Evolutionary conservation across 2,113 vertebrate genomes (phyloP), one percentile per base, ranked within the genome.

Genomic region (Ictalurus punctatus): DNA sequence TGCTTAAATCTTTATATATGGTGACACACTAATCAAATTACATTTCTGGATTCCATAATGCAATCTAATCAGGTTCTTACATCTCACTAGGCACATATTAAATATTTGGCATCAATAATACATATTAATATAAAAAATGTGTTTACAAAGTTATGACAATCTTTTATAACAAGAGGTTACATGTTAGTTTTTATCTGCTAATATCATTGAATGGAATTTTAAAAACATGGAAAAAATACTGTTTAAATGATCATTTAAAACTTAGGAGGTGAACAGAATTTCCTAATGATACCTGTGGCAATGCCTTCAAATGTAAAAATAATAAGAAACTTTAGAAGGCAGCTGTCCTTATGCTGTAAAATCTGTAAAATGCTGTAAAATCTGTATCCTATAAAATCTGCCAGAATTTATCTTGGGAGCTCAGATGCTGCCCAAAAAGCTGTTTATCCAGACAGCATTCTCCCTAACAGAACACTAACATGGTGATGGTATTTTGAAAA

Each of bases 381-480:
- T n/a, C n/a, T n/a, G n/a, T n/a, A n/a, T n/a, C n/a, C n/a, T n/a
- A n/a, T n/a, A n/a, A n/a, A n/a, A 59, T 59, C 8, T 54, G 54
- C 37, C 30, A 59, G 56, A 82, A 37, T 34, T 58, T 34, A 37
- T 82, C 80, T 82, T 82, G 16, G 80, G 56, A 82, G 80, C 54
- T 59, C n/a, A 59, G 30, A 37, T 1, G 0, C 30, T 21, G 4
- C 4, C 44, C 76, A 27, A 27, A 79, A 79, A 79, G 23, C 44
- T 21, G 54, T 81, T 30, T 58, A 56, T n/a, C 27, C 17, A 59
- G 17, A 3, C 54, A 34, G n/a, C 79, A 58, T 30, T 54, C 52
- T 19, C 8, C 3, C 27, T 30, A 58, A 82, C 79, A 59, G 48
- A 30, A 80, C 48, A 52, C 25, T n/a, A 14, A 52, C 74, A 52